A percentile compares a stretch with the other conserved stretches of the same genome.
Conservation (phyloP, 2,113 vertebrate genomes). For the Phoenicopterus ruber region DNA sequence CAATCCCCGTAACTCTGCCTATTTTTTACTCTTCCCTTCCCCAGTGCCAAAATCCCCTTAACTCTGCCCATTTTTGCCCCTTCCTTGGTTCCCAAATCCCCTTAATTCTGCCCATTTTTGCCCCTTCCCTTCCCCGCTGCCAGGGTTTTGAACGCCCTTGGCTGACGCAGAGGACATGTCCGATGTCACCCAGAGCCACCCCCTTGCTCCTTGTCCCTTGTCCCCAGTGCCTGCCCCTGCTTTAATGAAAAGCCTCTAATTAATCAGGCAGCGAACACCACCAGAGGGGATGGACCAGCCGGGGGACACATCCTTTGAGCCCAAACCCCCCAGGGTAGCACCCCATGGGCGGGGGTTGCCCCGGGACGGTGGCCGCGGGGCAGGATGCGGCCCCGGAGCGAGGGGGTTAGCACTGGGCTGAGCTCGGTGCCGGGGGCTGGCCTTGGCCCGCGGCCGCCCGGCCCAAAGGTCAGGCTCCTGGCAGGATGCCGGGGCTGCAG, state of each 20-base stretch:
- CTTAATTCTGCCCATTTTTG: neutral
- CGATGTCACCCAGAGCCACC: neutral
- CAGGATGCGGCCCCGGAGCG: neutral
- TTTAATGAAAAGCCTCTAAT: neutral
- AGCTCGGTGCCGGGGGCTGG: neutral
- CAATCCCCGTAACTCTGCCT: neutral
- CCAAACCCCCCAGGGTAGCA: neutral
- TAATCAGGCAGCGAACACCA: neutral
- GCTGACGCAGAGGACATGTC: neutral
- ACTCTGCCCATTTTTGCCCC: neutral
- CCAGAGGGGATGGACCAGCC: neutral
- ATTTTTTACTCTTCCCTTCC: neutral
- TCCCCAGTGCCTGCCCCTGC: accelerated
- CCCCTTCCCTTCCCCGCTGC: neutral
- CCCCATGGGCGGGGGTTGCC: neutral
- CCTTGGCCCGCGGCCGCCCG: neutral
- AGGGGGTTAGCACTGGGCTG: neutral
- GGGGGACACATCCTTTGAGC: neutral
- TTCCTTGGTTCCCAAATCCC: neutral
- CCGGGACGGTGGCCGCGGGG: accelerated
- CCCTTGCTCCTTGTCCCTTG: neutral
- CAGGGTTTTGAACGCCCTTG: neutral
- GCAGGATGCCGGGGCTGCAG: neutral
- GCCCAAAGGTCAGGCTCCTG: constrained; percentile 27
- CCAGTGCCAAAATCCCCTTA: neutral